phyloP scores from a whole-genome alignment of 2,113 vertebrate species.

The Ptychochromis oligacanthus region DNA sequence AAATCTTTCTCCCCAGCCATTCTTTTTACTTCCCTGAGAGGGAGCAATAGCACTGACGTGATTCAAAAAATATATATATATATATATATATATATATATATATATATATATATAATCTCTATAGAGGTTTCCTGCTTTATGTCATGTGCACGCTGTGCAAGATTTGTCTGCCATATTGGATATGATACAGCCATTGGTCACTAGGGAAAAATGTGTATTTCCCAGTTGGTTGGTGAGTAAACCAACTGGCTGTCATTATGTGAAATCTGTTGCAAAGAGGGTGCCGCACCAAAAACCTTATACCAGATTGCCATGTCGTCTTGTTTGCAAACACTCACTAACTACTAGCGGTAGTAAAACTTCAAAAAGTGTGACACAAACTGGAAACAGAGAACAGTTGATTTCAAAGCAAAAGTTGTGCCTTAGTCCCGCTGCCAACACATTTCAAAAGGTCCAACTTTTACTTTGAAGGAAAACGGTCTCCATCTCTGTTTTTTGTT shows the following conservation, averaged over 20 bases:
- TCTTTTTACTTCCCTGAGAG: too few species aligned
- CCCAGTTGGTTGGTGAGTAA: neutral
- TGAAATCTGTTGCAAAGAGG: neutral
- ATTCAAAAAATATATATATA: too few species aligned
- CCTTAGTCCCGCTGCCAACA: neutral
- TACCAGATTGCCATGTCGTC: too few species aligned
- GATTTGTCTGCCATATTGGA: neutral
- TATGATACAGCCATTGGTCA: too few species aligned
- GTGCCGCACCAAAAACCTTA: neutral
- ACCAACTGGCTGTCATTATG: neutral
- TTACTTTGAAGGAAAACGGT: too few species aligned
- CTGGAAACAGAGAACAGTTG: neutral
- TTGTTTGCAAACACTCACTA: neutral
- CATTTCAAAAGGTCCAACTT: too few species aligned
- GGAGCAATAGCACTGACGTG: too few species aligned
- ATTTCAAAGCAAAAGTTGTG: neutral
- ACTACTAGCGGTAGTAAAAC: neutral
- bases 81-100: too few species aligned
- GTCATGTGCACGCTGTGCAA: neutral
- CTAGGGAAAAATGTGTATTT: neutral
- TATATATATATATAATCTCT: too few species aligned
- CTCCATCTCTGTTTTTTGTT: neutral
- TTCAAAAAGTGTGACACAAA: neutral
- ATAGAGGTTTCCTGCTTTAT: neutral
- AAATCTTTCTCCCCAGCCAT: too few species aligned